Conservation (phyloP, 2,888 invertebrate species). For the Calliphora vomitoria region DNA sequence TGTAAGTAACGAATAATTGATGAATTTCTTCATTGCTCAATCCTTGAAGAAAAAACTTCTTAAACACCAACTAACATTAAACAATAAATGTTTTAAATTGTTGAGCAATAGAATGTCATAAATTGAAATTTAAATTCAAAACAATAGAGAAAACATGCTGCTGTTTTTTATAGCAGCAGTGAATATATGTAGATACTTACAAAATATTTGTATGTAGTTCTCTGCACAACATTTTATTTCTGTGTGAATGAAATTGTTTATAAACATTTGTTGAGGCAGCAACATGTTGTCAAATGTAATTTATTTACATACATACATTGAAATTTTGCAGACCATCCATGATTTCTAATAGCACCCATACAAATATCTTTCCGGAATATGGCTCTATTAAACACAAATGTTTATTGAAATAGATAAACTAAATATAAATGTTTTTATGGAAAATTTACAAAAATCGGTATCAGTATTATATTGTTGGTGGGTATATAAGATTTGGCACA, state of each 20-base stretch:
- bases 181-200: too few relatives aligned
- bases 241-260: neutral
- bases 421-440: too few relatives aligned
- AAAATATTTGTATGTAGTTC: too few relatives aligned
- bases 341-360: too few relatives aligned
- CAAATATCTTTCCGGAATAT: too few relatives aligned
- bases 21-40: neutral
- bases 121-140: neutral
- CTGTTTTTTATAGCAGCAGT: neutral
- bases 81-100: neutral
- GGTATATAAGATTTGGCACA: too few relatives aligned
- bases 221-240: neutral
- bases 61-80: neutral
- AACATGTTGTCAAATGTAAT: neutral
- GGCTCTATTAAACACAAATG: too few relatives aligned
- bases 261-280: neutral
- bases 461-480: too few relatives aligned
- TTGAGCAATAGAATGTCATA: neutral
- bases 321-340: too few relatives aligned
- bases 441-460: too few relatives aligned
- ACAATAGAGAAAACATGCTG: neutral
- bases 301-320: neutral
- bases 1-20: constrained; percentile 15
- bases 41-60: neutral
- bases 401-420: too few relatives aligned